These are phyloP conservation scores for Turnix velox DNA, from an alignment of 2,113 vertebrate genomes.

Conservation along the genomic window DNA sequence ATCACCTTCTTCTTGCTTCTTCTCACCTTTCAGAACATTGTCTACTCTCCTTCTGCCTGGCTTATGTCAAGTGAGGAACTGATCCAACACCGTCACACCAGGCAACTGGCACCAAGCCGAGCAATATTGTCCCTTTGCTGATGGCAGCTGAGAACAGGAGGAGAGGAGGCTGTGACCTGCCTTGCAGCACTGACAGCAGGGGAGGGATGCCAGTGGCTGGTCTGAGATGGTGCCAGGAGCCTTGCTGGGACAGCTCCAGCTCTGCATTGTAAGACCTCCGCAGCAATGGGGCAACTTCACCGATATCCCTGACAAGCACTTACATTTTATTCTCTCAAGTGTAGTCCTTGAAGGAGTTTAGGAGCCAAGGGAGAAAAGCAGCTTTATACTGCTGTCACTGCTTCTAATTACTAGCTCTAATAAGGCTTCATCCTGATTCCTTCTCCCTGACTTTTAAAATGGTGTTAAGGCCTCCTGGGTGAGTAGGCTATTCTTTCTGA, in stretches of 20 bases:
- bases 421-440: neutral
- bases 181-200: conserved; percentile 11
- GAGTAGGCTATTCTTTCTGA: neutral
- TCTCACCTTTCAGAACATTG: conserved; percentile 61
- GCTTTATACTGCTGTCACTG: conserved; percentile 20
- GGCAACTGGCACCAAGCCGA: neutral
- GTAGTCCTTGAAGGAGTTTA: neutral
- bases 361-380: neutral
- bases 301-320: neutral
- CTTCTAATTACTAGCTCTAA: conserved; percentile 36
- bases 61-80: conserved; percentile 54
- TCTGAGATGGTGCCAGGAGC: conserved; percentile 22
- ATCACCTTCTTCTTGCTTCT: conserved; percentile 47
- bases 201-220: neutral
- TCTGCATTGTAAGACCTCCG: neutral
- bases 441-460: conserved; percentile 8
- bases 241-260: neutral
- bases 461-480: neutral
- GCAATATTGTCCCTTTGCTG: conserved; percentile 38
- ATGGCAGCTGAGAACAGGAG: neutral
- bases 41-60: conserved; percentile 41
- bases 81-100: neutral
- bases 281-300: neutral
- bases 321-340: neutral
- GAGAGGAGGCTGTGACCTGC: conserved; percentile 19